phyloP scores from a whole-genome alignment of 2,113 vertebrate genomes.

The Heterocephalus glaber region DNA sequence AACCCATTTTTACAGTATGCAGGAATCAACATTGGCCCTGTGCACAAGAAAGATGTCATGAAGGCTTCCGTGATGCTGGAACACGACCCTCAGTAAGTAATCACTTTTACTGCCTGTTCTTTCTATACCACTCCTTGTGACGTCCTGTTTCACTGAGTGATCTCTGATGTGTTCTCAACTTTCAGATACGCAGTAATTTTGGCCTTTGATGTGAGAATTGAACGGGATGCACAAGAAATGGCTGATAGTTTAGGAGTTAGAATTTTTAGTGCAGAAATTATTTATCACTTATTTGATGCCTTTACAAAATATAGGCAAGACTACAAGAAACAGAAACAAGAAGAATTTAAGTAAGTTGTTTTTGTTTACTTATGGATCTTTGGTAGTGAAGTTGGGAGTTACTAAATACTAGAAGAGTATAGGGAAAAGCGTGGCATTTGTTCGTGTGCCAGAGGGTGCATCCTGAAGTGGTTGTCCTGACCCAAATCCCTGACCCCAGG shows the following conservation, averaged over 20 bases:
- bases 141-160: neutral
- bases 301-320: slow-evolving; percentile 99
- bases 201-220: slow-evolving; percentile 97
- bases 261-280: slow-evolving; percentile 98
- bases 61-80: slow-evolving; percentile 98
- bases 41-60: slow-evolving; percentile 98
- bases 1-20: slow-evolving; percentile 89
- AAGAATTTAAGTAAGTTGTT: slow-evolving; percentile 95
- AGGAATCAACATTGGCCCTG: slow-evolving; percentile 99
- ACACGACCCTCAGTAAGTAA: slow-evolving; percentile 94
- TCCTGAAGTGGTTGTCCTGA: neutral
- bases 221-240: slow-evolving; percentile 98
- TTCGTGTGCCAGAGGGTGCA: neutral
- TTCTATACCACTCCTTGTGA: neutral
- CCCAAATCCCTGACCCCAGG: neutral
- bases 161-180: slow-evolving; percentile 1
- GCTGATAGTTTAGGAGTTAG: slow-evolving; percentile 96
- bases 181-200: slow-evolving; percentile 95
- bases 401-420: neutral
- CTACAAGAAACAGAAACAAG: slow-evolving; percentile 99
- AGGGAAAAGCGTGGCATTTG: neutral
- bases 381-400: neutral
- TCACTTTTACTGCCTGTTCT: neutral
- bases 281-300: slow-evolving; percentile 98
- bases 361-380: neutral